A percentile compares a stretch with the other conserved stretches of the same genome.
These are phyloP conservation scores for Heptranchias perlo DNA, from an alignment of 2,113 vertebrate species.

Conservation along the genomic window DNA sequence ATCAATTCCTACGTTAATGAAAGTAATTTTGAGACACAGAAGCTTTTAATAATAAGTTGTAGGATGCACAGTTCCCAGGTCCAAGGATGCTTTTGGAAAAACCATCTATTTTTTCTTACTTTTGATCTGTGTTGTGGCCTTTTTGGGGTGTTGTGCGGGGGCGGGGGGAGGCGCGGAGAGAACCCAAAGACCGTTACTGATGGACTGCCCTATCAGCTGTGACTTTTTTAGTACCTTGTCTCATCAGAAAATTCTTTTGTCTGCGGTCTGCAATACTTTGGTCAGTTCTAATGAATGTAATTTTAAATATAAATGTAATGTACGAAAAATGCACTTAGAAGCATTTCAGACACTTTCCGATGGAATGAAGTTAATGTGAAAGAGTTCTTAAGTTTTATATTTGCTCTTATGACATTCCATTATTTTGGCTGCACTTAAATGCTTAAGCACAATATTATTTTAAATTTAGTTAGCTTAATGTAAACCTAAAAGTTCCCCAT, in stretches of 20 bases:
- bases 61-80: constrained; percentile 23
- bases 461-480: constrained; percentile 30
- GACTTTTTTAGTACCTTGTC: neutral
- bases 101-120: neutral
- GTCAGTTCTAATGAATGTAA: constrained; percentile 31
- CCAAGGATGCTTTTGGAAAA: constrained; percentile 30
- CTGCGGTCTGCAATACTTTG: constrained; percentile 22
- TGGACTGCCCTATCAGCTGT: neutral
- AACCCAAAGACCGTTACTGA: neutral
- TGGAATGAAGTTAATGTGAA: constrained; percentile 32
- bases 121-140: constrained; percentile 21
- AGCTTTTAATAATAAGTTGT: neutral
- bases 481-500: constrained; percentile 31
- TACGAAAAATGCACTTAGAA: constrained; percentile 29
- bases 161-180: neutral
- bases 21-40: neutral
- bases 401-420: constrained; percentile 26
- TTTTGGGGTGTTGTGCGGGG: neutral
- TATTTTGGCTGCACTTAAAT: constrained; percentile 34
- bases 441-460: constrained; percentile 37
- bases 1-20: neutral
- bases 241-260: neutral
- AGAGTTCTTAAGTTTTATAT: constrained; percentile 33
- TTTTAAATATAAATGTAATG: constrained; percentile 31
- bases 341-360: constrained; percentile 35